Conservation (phyloP, 2,797 vertebrate species). For the Paedocypris micromegethes region DNA sequence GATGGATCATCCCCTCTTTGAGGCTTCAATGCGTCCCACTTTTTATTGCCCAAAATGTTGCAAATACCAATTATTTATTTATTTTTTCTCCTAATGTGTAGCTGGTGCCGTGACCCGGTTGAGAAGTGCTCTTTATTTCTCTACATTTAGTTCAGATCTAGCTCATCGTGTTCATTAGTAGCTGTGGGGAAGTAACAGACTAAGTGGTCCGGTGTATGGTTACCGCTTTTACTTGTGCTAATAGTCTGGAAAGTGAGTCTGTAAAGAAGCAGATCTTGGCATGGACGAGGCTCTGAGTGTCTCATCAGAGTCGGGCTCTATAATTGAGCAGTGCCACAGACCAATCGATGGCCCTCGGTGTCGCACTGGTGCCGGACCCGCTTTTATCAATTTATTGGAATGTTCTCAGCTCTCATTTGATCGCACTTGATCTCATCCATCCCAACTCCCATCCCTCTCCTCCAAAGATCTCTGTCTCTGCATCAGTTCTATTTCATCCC, state of each 20-base stretch:
- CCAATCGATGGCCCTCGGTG: slow-evolving; percentile 55
- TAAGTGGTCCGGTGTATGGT: slow-evolving; percentile 56
- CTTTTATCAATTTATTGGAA: slow-evolving; percentile 53
- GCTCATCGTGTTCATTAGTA: slow-evolving; percentile 14
- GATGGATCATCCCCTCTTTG: too few species aligned
- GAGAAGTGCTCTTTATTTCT: too few species aligned
- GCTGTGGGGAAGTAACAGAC: slow-evolving; percentile 55
- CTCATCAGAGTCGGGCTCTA: slow-evolving; percentile 51
- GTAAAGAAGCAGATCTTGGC: slow-evolving; percentile 46
- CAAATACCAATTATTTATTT: too few species aligned
- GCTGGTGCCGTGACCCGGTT: too few species aligned
- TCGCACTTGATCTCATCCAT: slow-evolving; percentile 19
- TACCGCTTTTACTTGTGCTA: slow-evolving; percentile 50
- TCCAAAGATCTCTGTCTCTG: neutral
- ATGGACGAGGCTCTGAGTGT: slow-evolving; percentile 49
- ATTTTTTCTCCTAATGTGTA: too few species aligned
- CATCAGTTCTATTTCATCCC: neutral
- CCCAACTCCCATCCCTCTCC: neutral
- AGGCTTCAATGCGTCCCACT: too few species aligned
- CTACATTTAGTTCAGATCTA: neutral
- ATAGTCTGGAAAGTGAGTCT: slow-evolving; percentile 50
- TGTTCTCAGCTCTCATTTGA: slow-evolving; percentile 44
- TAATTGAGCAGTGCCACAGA: slow-evolving; percentile 48
- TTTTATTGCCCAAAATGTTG: too few species aligned
- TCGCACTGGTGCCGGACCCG: slow-evolving; percentile 50